Evolutionary conservation across 2,888 invertebrate species (phyloP).

Genomic region (Catocala sponsa): DNA sequence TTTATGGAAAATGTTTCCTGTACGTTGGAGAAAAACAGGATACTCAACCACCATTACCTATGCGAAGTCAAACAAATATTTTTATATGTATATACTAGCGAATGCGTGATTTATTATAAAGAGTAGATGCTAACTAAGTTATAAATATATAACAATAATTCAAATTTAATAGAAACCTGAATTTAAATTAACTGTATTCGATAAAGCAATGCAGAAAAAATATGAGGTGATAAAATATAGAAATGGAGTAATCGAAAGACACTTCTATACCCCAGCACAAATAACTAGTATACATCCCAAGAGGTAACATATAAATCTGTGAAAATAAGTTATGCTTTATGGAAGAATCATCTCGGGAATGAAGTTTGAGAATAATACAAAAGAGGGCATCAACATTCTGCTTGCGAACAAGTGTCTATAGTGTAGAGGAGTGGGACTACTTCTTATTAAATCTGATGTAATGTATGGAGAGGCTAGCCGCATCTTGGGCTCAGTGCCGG

Average conservation of each 20-base stretch:
- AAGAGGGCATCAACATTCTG: conserved; percentile 64
- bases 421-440: conserved; percentile 40
- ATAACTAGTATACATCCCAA: conserved; percentile 41
- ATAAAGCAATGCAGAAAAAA: conserved; percentile 38
- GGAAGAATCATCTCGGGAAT: conserved; percentile 60
- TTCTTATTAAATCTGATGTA: conserved; percentile 69
- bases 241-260: conserved; percentile 41
- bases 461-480: conserved; percentile 49
- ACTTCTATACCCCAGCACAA: conserved; percentile 34
- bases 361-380: conserved; percentile 67
- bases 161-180: conserved; percentile 24
- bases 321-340: conserved; percentile 70
- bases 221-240: conserved; percentile 51
- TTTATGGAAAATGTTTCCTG: conserved; percentile 37
- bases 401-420: conserved; percentile 24
- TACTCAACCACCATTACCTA: conserved; percentile 13
- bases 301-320: conserved; percentile 61
- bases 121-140: conserved; percentile 18
- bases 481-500: conserved; percentile 57
- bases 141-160: conserved; percentile 24
- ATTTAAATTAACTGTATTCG: conserved; percentile 35
- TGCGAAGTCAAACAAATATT: conserved; percentile 17
- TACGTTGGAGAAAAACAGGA: conserved; percentile 32
- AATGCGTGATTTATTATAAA: conserved; percentile 17
- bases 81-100: conserved; percentile 13